A percentile compares a stretch with the other conserved stretches of the same genome.
phyloP scores from a whole-genome alignment of 2,113 vertebrate species.

The Charina bottae region DNA sequence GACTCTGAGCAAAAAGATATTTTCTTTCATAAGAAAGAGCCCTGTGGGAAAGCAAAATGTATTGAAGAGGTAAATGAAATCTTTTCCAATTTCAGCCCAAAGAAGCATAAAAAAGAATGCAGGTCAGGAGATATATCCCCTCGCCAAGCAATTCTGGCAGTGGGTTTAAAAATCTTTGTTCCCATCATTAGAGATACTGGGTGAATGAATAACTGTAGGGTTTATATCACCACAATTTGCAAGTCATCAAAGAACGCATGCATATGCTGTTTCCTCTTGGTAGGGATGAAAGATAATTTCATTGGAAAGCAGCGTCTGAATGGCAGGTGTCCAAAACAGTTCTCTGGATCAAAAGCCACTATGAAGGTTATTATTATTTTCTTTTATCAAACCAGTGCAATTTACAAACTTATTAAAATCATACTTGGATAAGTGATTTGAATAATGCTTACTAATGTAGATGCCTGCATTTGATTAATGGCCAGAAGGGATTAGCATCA shows the following conservation, averaged over 20 bases:
- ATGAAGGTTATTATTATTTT: background rate
- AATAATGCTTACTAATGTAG: background rate
- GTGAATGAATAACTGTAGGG: conserved; percentile 16
- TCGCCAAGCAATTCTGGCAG: conserved; percentile 15
- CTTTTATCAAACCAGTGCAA: background rate
- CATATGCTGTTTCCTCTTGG: conserved; percentile 6
- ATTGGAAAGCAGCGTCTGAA: background rate
- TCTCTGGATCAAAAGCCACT: background rate
- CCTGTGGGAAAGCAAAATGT: conserved; percentile 29
- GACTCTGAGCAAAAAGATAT: conserved; percentile 11
- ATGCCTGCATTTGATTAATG: background rate
- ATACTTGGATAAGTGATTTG: background rate
- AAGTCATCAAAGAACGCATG: background rate
- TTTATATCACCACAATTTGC: background rate
- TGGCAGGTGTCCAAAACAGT: conserved; percentile 3
- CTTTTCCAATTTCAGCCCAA: conserved; percentile 40
- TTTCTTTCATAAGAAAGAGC: conserved; percentile 37
- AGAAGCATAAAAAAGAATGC: conserved; percentile 33
- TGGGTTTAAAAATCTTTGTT: conserved; percentile 6
- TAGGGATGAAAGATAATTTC: background rate
- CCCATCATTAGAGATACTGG: conserved; percentile 13
- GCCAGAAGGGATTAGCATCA: background rate
- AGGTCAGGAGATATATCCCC: conserved; percentile 41
- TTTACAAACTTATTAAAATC: background rate
- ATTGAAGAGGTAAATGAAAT: conserved; percentile 44